Evolutionary conservation across 92 coral and sea anemone species (phyloP).

Genomic region (Micromussa lordhowensis): DNA sequence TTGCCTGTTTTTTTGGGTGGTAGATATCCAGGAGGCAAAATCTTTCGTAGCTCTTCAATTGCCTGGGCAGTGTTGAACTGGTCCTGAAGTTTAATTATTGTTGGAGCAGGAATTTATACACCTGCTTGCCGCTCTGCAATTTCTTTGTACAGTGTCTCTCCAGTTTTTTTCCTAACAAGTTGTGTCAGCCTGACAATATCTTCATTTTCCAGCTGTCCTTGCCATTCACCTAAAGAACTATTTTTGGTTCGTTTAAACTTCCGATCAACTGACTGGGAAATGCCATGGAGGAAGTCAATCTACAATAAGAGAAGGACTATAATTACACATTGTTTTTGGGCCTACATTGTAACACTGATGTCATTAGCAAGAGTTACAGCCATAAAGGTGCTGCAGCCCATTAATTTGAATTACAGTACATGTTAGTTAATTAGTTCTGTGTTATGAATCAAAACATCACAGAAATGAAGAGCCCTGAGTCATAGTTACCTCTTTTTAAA

Average conservation of each 20-base stretch:
- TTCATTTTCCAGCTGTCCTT: not conserved
- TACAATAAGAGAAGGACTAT: too few relatives aligned
- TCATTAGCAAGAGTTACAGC: too few relatives aligned
- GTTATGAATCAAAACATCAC: too few relatives aligned
- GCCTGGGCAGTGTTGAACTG: not conserved
- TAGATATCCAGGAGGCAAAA: not conserved
- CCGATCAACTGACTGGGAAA: not conserved
- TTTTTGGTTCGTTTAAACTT: not conserved
- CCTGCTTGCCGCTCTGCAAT: not conserved
- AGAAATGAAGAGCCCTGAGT: too few relatives aligned
- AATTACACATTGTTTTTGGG: too few relatives aligned
- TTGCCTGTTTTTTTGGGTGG: not conserved
- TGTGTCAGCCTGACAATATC: not conserved
- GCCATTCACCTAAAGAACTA: not conserved
- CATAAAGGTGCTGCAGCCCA: too few relatives aligned
- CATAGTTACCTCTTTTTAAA: too few relatives aligned
- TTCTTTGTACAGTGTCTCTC: not conserved
- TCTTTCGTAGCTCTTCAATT: not conserved
- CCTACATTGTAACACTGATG: too few relatives aligned
- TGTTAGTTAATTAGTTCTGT: too few relatives aligned
- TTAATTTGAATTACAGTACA: too few relatives aligned
- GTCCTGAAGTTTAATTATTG: not conserved
- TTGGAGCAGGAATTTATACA: not conserved
- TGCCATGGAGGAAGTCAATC: conserved; percentile 6
- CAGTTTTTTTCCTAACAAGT: not conserved